Percentiles rank a stretch among this genome's conserved stretches.
These are phyloP conservation scores for Serripes groenlandicus DNA, from an alignment of 2,888 invertebrate species.

Conservation along the genomic window DNA sequence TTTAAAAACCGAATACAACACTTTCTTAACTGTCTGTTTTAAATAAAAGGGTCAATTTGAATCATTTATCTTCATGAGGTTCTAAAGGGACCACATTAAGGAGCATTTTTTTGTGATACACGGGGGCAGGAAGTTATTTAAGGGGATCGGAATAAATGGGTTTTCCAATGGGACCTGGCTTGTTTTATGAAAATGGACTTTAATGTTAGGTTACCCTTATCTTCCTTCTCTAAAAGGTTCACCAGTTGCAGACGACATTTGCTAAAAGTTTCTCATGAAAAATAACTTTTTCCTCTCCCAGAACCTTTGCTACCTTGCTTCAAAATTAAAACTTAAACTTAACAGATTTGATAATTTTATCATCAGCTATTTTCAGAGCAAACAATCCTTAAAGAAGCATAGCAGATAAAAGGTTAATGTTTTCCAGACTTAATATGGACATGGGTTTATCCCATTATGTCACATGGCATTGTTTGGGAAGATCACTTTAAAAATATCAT, in stretches of 20 bases:
- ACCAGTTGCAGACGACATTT: no score
- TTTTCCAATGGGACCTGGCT: background rate
- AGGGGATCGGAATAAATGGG: background rate
- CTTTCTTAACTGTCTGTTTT: background rate
- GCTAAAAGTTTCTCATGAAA: no score
- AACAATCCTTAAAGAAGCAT: no score
- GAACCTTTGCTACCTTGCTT: background rate
- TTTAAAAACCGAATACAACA: background rate
- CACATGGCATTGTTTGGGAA: no score
- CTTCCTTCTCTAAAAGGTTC: no score
- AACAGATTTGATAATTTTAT: background rate
- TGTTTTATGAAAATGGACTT: no score
- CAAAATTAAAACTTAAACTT: background rate
- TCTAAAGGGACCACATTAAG: background rate
- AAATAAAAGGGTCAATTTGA: background rate
- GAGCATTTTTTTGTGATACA: background rate
- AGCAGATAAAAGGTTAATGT: no score
- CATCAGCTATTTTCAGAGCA: background rate
- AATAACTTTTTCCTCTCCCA: background rate
- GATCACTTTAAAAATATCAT: no score
- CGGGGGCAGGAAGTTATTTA: background rate
- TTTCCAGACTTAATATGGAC: no score
- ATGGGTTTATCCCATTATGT: no score
- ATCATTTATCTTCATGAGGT: constrained; percentile 3
- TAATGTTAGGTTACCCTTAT: no score